phyloP scores from a whole-genome alignment of 1,140 invertebrate species.

The Alviniconcha marisindica region DNA sequence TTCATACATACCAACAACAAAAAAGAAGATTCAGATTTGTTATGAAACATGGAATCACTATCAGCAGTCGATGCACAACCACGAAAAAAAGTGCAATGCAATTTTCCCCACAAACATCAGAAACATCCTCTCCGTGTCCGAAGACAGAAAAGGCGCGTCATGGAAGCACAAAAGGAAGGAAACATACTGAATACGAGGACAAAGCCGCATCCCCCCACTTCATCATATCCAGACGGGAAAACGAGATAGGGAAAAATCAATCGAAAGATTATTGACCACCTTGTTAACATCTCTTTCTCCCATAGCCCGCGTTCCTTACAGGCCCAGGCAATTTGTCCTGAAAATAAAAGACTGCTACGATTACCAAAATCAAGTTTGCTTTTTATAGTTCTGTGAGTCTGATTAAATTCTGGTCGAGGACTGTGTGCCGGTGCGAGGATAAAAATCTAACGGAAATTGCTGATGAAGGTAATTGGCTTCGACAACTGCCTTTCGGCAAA shows the following conservation, averaged over 20 bases:
- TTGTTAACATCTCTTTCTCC: not conserved
- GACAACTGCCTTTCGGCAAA: too few relatives aligned
- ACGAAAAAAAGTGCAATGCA: not conserved
- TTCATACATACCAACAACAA: too few relatives aligned
- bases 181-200: not conserved
- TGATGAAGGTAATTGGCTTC: too few relatives aligned
- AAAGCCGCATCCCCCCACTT: not conserved
- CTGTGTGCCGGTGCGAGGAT: too few relatives aligned
- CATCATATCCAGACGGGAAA: not conserved
- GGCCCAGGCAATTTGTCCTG: not conserved
- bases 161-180: too few relatives aligned
- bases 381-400: too few relatives aligned
- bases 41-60: too few relatives aligned
- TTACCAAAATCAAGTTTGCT: not conserved
- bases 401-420: too few relatives aligned
- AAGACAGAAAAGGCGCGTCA: not conserved
- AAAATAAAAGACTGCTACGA: not conserved
- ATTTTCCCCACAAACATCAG: not conserved
- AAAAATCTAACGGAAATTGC: too few relatives aligned
- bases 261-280: not conserved
- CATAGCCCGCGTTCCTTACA: not conserved
- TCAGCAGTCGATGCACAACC: too few relatives aligned
- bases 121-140: not conserved
- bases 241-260: slow-evolving; percentile 4
- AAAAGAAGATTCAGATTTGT: too few relatives aligned